phyloP scores from a whole-genome alignment of 2,113 vertebrate genomes.

The Poicephalus meyeri region DNA sequence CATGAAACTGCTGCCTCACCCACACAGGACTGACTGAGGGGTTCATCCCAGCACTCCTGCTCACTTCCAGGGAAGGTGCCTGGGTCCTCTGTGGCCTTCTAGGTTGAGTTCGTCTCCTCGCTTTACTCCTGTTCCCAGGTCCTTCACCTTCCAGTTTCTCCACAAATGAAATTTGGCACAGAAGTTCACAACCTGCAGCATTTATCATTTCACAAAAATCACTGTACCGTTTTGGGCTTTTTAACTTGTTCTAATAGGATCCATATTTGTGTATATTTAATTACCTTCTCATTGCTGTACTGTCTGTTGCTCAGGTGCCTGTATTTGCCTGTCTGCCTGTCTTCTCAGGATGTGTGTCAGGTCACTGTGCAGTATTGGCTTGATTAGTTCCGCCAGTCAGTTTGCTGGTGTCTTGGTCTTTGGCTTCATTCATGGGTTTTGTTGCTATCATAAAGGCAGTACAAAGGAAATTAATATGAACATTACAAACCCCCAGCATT shows the following conservation, averaged over 20 bases:
- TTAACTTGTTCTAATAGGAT: neutral
- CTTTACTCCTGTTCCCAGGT: neutral
- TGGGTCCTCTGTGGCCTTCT: neutral
- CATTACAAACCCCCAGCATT: conserved; percentile 6
- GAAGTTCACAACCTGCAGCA: neutral
- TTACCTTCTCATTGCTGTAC: neutral
- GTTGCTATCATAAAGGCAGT: neutral
- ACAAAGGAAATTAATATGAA: neutral
- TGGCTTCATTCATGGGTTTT: neutral
- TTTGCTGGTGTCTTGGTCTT: neutral
- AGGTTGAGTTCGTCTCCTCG: neutral
- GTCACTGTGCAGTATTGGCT: neutral
- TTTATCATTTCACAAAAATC: neutral
- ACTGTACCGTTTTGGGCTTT: fast-evolving
- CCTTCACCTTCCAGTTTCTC: neutral
- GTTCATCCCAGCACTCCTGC: fast-evolving
- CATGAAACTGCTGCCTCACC: fast-evolving
- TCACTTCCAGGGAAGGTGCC: neutral
- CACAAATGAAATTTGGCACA: neutral
- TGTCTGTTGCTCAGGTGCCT: neutral
- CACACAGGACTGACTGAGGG: fast-evolving
- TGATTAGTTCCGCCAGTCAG: neutral
- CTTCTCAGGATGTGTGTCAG: neutral
- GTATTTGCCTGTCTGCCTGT: neutral
- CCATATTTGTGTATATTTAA: neutral